phyloP scores from a whole-genome alignment of 37 sponge, comb jelly and placozoan genomes.

The Agelas oroides region DNA sequence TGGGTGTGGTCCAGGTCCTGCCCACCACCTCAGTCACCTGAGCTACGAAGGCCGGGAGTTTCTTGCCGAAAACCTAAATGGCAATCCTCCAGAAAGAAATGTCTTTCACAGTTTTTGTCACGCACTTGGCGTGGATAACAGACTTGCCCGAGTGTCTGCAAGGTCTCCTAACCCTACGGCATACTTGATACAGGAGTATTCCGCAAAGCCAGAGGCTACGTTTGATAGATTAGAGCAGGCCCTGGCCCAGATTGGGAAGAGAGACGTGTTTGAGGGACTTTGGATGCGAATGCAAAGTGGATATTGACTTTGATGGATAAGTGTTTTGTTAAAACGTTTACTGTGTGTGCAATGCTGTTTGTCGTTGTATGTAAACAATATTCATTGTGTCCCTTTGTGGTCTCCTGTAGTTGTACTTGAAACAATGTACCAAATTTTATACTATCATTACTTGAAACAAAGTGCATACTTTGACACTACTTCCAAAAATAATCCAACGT shows the following conservation, averaged over 20 bases:
- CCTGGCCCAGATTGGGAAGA: slow-evolving; percentile 22
- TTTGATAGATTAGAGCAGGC: slow-evolving; percentile 43
- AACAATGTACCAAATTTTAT: no score
- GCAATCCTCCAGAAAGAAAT: slow-evolving; percentile 27
- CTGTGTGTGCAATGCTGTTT: no score
- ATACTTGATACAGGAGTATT: slow-evolving; percentile 44
- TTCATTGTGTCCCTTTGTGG: no score
- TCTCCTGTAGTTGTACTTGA: no score
- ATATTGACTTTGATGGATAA: background rate
- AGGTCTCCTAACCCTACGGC: slow-evolving; percentile 57
- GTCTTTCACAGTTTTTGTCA: slow-evolving; percentile 48
- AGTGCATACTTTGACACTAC: no score
- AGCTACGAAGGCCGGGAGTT: slow-evolving; percentile 35
- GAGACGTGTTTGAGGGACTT: slow-evolving; percentile 31
- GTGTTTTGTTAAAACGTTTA: no score
- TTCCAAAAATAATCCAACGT: slow-evolving; percentile 1
- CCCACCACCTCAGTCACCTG: slow-evolving; percentile 46
- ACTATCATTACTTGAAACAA: no score
- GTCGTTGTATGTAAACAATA: no score
- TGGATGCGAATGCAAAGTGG: background rate
- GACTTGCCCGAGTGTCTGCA: slow-evolving; percentile 11
- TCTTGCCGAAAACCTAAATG: slow-evolving; percentile 48
- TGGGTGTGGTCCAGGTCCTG: slow-evolving; percentile 33
- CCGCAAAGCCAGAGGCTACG: slow-evolving; percentile 32
- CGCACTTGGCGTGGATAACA: slow-evolving; percentile 36